Evolutionary conservation across 2,888 invertebrate species (phyloP).

Genomic region (Entomobrya multifasciata): DNA sequence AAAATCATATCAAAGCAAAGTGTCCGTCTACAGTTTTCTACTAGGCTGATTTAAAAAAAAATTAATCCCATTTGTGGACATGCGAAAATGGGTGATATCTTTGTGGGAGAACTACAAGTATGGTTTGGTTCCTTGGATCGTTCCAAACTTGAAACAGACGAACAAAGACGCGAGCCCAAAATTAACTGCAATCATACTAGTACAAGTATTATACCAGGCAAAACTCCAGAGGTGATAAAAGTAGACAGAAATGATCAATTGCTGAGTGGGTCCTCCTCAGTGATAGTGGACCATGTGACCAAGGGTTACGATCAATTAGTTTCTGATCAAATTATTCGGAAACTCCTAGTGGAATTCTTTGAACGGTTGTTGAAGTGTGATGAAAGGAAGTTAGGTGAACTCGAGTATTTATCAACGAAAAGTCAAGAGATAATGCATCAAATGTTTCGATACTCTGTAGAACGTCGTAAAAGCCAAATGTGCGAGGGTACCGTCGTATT

Average conservation of each 20-base stretch:
- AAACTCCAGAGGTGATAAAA: neutral
- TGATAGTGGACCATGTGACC: constrained; percentile 68
- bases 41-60: too few species aligned
- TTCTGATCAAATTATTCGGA: constrained; percentile 36
- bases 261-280: neutral
- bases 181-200: neutral
- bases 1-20: too few species aligned
- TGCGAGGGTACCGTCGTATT: constrained; percentile 79
- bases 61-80: too few species aligned
- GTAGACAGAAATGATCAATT: neutral
- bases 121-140: constrained; percentile 80
- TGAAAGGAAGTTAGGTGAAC: neutral
- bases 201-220: neutral
- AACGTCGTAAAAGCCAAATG: constrained; percentile 62
- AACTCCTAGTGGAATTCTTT: constrained; percentile 51
- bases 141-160: constrained; percentile 76
- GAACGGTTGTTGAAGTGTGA: constrained; percentile 40
- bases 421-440: constrained; percentile 70
- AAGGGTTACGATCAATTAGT: constrained; percentile 63
- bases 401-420: neutral
- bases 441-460: constrained; percentile 69
- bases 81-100: constrained; percentile 25
- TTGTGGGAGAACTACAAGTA: constrained; percentile 80
- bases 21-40: too few species aligned
- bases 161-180: constrained; percentile 13